Evolutionary conservation across 1,140 invertebrate species (phyloP).

Genomic region (Brachionus koreanus): DNA sequence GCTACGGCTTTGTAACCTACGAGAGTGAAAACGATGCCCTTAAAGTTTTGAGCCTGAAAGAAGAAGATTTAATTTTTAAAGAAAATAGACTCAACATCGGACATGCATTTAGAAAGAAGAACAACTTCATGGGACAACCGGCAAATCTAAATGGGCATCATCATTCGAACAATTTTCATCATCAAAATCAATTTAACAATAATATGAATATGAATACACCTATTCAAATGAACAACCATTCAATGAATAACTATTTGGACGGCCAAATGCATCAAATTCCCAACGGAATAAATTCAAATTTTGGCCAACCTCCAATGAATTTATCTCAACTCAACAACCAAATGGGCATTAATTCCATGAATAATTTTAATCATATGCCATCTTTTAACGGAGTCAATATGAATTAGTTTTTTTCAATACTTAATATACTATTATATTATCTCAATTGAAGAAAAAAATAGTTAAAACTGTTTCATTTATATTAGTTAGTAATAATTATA

Average conservation of each 20-base stretch:
- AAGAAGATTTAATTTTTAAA: constrained; percentile 41
- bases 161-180: constrained; percentile 9
- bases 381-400: neutral
- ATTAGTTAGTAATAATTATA: neutral
- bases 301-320: constrained; percentile 21
- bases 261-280: constrained; percentile 2
- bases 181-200: constrained; percentile 16
- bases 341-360: constrained; percentile 28
- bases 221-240: constrained; percentile 12
- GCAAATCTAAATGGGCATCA: neutral
- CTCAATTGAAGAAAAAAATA: too few species aligned
- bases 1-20: constrained; percentile 41
- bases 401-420: neutral
- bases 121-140: neutral
- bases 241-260: constrained; percentile 22
- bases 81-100: constrained; percentile 37
- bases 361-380: constrained; percentile 19
- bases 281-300: neutral
- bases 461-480: too few species aligned
- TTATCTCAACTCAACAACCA: constrained; percentile 1
- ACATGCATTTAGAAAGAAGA: constrained; percentile 42
- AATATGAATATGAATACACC: neutral
- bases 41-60: constrained; percentile 40
- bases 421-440: neutral
- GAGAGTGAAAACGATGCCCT: constrained; percentile 22